phyloP scores from a whole-genome alignment of 2,797 vertebrate genomes.

The Sebastes trivittatus region DNA sequence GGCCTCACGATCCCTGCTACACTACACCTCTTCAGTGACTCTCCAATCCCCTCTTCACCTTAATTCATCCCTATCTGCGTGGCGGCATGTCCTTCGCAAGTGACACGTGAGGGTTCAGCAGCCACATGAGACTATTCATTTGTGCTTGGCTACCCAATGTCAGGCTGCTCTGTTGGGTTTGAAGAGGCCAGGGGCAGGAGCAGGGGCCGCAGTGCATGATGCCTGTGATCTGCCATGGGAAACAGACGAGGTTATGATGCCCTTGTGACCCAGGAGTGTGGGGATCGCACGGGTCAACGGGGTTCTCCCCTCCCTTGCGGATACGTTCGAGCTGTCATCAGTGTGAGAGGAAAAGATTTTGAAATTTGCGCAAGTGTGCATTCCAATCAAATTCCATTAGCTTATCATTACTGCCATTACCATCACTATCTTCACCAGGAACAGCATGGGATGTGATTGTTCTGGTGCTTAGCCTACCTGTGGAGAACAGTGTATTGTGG shows the following conservation, averaged over 20 bases:
- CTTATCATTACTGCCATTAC: constrained; percentile 60
- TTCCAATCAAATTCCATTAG: constrained; percentile 48
- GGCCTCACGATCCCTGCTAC: neutral
- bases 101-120: constrained; percentile 61
- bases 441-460: constrained; percentile 13
- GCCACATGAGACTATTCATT: constrained; percentile 62
- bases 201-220: constrained; percentile 44
- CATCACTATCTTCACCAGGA: constrained; percentile 31
- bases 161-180: constrained; percentile 55
- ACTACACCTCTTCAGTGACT: neutral
- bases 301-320: constrained; percentile 19
- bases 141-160: constrained; percentile 61
- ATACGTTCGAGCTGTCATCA: constrained; percentile 42
- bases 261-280: constrained; percentile 65
- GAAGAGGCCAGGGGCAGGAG: constrained; percentile 53
- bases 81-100: constrained; percentile 34
- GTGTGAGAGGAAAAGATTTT: constrained; percentile 12
- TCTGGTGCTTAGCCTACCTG: neutral
- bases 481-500: neutral
- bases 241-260: constrained; percentile 52
- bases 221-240: constrained; percentile 66
- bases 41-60: neutral
- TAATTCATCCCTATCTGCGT: constrained; percentile 25
- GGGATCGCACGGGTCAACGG: constrained; percentile 50
- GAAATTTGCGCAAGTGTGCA: constrained; percentile 19